Evolutionary conservation across 2,888 invertebrate species (phyloP).

Genomic region (Ichneumoninae sp.): DNA sequence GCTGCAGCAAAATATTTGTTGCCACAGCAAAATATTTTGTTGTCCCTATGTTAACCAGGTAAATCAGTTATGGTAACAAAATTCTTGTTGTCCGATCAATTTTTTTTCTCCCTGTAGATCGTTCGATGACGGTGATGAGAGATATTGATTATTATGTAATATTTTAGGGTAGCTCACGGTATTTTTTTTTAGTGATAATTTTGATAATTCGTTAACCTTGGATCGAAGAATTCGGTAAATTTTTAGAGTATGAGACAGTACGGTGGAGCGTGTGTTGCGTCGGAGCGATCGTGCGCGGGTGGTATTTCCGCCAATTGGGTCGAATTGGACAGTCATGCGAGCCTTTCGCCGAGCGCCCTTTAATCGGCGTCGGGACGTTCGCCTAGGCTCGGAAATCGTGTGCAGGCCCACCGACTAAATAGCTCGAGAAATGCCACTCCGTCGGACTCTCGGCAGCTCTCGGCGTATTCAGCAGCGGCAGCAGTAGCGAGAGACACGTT

Average conservation of each 20-base stretch:
- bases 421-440: constrained; percentile 52
- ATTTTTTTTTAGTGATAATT: background rate
- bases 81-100: too few relatives aligned
- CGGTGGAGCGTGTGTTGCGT: constrained; percentile 31
- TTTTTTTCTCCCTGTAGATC: background rate
- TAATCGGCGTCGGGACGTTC: constrained; percentile 72
- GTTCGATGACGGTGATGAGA: background rate
- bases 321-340: constrained; percentile 79
- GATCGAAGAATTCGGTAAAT: constrained; percentile 51
- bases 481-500: constrained; percentile 48
- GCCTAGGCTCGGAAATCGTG: constrained; percentile 50
- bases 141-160: background rate
- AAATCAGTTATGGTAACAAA: too few relatives aligned
- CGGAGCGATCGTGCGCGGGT: constrained; percentile 53
- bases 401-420: constrained; percentile 37
- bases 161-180: background rate
- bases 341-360: constrained; percentile 71
- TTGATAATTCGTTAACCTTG: constrained; percentile 30
- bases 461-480: constrained; percentile 21
- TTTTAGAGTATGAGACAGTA: constrained; percentile 38
- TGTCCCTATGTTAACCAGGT: too few relatives aligned
- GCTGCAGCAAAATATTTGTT: too few relatives aligned
- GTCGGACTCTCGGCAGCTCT: constrained; percentile 41
- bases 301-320: constrained; percentile 76
- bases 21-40: too few relatives aligned